phyloP scores from a whole-genome alignment of 2,797 vertebrate genomes.

The Channa striata region DNA sequence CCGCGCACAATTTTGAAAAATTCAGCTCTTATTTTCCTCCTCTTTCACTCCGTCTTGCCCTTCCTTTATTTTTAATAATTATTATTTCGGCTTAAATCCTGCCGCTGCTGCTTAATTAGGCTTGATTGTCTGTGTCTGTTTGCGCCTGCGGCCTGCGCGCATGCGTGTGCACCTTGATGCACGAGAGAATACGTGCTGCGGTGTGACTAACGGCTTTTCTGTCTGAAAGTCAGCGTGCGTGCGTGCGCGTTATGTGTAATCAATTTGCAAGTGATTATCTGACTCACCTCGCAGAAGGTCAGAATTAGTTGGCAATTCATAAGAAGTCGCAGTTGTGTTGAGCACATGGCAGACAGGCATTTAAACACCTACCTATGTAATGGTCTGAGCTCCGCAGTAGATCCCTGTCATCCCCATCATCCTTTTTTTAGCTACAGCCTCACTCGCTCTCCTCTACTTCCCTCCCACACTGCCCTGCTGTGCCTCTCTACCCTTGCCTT shows the following conservation, averaged over 20 bases:
- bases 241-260: constrained; percentile 42
- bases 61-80: constrained; percentile 1
- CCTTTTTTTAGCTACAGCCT: constrained; percentile 64
- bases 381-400: constrained; percentile 44
- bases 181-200: constrained; percentile 1
- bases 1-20: constrained; percentile 24
- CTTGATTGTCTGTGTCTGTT: neutral
- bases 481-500: constrained; percentile 53
- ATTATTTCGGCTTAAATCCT: constrained; percentile 28
- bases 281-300: constrained; percentile 50
- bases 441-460: constrained; percentile 47
- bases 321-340: constrained; percentile 37
- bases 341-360: constrained; percentile 56
- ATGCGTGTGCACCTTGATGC: constrained; percentile 12
- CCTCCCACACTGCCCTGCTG: constrained; percentile 63
- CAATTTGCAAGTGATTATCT: constrained; percentile 44
- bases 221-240: neutral
- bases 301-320: constrained; percentile 26
- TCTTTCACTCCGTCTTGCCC: neutral
- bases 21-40: neutral
- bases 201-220: constrained; percentile 8
- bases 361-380: constrained; percentile 61
- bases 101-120: neutral
- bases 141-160: constrained; percentile 8
- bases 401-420: constrained; percentile 64